phyloP scores from a whole-genome alignment of 2,797 vertebrate genomes.

The Enteromius argenteus region DNA sequence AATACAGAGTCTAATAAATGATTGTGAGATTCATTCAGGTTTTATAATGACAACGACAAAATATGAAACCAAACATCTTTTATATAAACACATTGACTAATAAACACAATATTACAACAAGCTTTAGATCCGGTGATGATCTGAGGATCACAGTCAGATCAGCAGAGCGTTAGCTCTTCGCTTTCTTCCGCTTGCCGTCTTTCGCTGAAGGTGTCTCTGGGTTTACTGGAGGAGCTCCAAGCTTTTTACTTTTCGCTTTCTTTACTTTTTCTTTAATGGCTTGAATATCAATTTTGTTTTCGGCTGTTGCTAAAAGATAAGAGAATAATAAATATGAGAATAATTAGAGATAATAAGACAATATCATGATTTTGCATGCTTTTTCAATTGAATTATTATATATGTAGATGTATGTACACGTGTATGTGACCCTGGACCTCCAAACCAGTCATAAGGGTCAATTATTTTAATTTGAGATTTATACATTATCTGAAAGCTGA shows the following conservation, averaged over 20 bases:
- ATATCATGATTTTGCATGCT: neutral
- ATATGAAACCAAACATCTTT: neutral
- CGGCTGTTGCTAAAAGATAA: conserved; percentile 76
- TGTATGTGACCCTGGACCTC: too few species aligned
- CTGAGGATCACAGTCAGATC: conserved; percentile 5
- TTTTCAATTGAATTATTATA: neutral
- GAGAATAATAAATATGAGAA: neutral
- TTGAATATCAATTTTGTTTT: conserved; percentile 89
- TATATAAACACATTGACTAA: neutral
- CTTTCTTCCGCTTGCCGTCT: conserved; percentile 82
- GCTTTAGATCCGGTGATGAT: neutral
- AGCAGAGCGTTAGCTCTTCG: conserved; percentile 47
- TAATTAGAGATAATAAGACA: neutral
- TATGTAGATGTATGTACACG: too few species aligned
- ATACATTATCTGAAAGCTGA: too few species aligned
- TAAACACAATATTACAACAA: neutral
- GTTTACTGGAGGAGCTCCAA: conserved; percentile 87
- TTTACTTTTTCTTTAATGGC: conserved; percentile 93
- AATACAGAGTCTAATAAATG: neutral
- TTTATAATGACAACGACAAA: neutral
- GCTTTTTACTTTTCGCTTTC: conserved; percentile 92
- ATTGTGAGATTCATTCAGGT: neutral
- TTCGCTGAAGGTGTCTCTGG: conserved; percentile 70
- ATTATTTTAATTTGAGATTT: too few species aligned
- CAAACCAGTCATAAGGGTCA: too few species aligned